Evolutionary conservation across 1,140 invertebrate genomes (phyloP), one percentile per base, ranked within the genome.

Genomic region (Macrosteles quadrilineatus): DNA sequence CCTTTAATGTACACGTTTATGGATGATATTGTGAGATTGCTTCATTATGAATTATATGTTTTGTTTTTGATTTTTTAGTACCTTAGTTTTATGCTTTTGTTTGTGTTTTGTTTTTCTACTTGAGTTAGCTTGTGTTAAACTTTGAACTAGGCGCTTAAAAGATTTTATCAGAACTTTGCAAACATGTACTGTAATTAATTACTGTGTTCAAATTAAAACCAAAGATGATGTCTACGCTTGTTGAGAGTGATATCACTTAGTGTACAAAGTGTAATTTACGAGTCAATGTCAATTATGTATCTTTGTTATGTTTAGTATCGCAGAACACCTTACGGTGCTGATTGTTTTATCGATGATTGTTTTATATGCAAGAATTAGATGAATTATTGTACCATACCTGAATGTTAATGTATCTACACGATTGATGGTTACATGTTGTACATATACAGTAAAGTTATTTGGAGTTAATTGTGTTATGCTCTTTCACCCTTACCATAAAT

Each of bases 221-320:
- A 66, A 66, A 66, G 63, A 66, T 43, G 32, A 66, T 66, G 63
- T 66, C 40, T 40, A 66, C 63, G 63, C 63, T 66, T 66, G 32
- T 66, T 66, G 63, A 43, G 12, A 36, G 25, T 23, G 40, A 27
- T 3, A 23, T 50, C 47, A n/a, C 47, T 50, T 23, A 9, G 6
- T 50, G 21, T 59, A 23, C 23, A 59, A 21, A 59, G 25, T 59
- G 55, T 59, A 59, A 27, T 4, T 36, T 36, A 36, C 32, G 23
- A 59, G 55, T 59, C 55, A 59, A 25, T 59, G 55, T 59, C 55
- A 59, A 59, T 59, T 59, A 59, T 27, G 47, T 59, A 23, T 59
- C 4, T 27, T 27, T 59, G 55, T 59, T 59, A 59, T 29, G 55
- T 59, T 59, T 59, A 14, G 25, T 59, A 23, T 23, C 47, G 21